These are phyloP conservation scores for Diplogasteroides magnus DNA, from an alignment of 1,140 invertebrate species.

Conservation along the genomic window DNA sequence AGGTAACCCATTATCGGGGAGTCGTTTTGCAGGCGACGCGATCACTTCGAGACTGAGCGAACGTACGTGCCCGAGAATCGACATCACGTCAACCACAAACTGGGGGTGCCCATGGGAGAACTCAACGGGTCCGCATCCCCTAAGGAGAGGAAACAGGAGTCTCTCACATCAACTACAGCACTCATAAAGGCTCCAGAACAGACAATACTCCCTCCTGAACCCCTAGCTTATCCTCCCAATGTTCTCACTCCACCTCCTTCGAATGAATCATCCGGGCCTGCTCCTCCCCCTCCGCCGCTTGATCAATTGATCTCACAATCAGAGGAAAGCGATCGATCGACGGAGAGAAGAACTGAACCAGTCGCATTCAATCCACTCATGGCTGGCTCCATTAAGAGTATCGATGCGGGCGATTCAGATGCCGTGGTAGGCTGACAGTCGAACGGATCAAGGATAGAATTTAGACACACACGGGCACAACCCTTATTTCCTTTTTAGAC, in stretches of 20 bases:
- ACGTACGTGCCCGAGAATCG: constrained; percentile 44
- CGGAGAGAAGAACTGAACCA: not conserved
- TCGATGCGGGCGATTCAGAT: not conserved
- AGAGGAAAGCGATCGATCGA: not conserved
- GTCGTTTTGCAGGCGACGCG: constrained; percentile 22
- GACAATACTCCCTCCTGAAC: not conserved
- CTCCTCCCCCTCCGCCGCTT: not conserved
- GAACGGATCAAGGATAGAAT: too few species aligned
- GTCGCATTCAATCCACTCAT: not conserved
- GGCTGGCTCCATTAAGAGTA: not conserved
- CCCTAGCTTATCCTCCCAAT: not conserved
- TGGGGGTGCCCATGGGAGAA: constrained; percentile 38
- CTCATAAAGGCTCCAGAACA: not conserved
- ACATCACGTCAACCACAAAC: constrained; percentile 26
- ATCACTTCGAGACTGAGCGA: constrained; percentile 47
- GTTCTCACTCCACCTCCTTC: not conserved
- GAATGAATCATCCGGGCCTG: not conserved
- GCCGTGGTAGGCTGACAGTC: too few species aligned
- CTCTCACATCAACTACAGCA: too few species aligned
- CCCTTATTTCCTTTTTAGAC: too few species aligned
- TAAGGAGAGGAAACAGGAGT: constrained; percentile 1
- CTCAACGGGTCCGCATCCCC: too few species aligned
- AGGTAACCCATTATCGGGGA: not conserved
- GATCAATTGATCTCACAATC: too few species aligned
- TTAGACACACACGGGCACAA: too few species aligned